A percentile compares a stretch with the other conserved stretches of the same genome.
These are phyloP conservation scores for Lepus oiostolus DNA, from an alignment of 2,797 vertebrate genomes.

Conservation along the genomic window DNA sequence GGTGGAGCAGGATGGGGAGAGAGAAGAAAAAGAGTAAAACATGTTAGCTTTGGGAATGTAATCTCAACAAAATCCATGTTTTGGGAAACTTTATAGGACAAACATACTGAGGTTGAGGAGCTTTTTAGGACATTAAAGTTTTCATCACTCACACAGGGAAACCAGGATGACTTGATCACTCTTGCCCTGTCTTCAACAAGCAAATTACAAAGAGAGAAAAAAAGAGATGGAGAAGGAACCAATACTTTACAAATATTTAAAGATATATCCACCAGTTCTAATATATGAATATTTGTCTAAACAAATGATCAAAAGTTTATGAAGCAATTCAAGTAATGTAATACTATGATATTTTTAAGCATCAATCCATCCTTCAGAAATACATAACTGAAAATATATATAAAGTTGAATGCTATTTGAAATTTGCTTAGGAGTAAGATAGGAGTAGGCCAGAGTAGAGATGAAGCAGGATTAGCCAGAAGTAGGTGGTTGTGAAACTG, in stretches of 20 bases:
- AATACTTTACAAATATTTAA: slow-evolving; percentile 43
- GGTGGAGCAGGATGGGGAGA: background rate
- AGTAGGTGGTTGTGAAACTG: background rate
- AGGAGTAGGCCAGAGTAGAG: background rate
- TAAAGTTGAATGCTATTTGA: slow-evolving; percentile 18
- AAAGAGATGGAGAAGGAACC: background rate
- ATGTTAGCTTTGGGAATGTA: background rate
- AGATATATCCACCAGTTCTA: background rate
- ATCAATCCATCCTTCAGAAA: background rate
- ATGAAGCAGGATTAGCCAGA: background rate
- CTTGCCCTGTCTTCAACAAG: background rate
- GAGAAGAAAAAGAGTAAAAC: background rate
- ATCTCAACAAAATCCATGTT: background rate
- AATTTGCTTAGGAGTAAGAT: background rate
- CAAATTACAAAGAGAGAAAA: background rate
- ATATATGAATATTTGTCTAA: background rate
- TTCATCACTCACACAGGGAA: background rate
- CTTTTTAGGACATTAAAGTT: background rate
- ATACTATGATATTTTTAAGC: background rate
- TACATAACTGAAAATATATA: background rate
- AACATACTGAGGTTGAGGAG: background rate
- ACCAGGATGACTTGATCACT: background rate
- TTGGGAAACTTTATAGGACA: background rate
- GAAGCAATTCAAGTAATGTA: background rate
- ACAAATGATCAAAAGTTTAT: slow-evolving; percentile 1